Base-by-base conservation (phyloP, 2,113 vertebrate genomes). In the Oceanodroma tethys region DNA sequence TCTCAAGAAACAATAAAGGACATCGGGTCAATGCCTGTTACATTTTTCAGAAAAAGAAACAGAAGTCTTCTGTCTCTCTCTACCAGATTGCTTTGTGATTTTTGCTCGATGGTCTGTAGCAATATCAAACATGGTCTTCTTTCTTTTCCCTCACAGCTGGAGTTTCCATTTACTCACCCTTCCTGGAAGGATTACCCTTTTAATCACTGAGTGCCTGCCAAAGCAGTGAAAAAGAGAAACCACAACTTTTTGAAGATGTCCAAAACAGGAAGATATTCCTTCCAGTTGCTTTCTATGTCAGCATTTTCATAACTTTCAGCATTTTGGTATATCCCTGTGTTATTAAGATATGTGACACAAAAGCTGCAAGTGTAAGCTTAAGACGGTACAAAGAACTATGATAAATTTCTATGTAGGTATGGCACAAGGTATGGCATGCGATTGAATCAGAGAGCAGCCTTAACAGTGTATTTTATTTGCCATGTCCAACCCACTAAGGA, bases 151-250 rank as follows among this genome's bases (percentile, higher is more conserved):
- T 95, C 0, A 7, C 87, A 96, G 93, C 73, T 95, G 93, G 70
- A 94, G 60, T 96, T 97, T 97, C 95, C 96, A 97, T 96, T 89
- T 93, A 79, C 87, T 87, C 95, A 91, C 43, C 48, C 93, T 95
- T 97, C 87, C 81, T 93, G 93, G 86, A 97, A 96, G 16, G 74
- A 80, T 75, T 94, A 53, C n/a, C 19, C 60, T 85, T 95, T 89
- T 82, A 79, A 85, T 93, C 42, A 65, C 16, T 10, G 16, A 67
- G 10, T 42, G 26, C 70, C n/a, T 91, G 78, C 84, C 62, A 94
- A 91, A 88, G 40, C 52, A 85, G 30, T 56, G 73, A 81, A 84
- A 93, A 71, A 85, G 40, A 81, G 56, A 79, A 91, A 60, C 7
- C 34, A 68, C 43, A 60, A 85, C 59, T 91, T 94, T 67, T 27